A percentile compares a stretch with the other conserved stretches of the same genome.
phyloP scores from a whole-genome alignment of 2,888 invertebrate species.

The Odontomyia ornata region DNA sequence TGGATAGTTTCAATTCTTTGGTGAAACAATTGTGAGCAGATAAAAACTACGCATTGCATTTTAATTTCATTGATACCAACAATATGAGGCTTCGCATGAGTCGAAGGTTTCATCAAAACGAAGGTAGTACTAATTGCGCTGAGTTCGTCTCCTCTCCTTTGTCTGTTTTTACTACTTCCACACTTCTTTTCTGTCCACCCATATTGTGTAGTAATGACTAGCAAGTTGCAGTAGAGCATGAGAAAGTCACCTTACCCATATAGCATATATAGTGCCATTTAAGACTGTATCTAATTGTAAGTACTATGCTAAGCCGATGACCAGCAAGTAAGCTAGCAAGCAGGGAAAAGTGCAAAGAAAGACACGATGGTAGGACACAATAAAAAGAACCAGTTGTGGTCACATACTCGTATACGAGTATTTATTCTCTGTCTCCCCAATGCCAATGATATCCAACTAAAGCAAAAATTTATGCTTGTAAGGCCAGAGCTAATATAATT shows the following conservation, averaged over 20 bases:
- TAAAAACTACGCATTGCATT: too few relatives aligned
- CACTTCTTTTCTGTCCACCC: too few relatives aligned
- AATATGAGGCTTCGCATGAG: too few relatives aligned
- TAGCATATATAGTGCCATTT: background rate
- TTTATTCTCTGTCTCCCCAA: background rate
- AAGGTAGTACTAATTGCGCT: too few relatives aligned
- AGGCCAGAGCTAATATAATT: too few relatives aligned
- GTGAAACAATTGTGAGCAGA: too few relatives aligned
- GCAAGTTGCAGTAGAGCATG: slow-evolving; percentile 37
- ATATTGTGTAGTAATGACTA: slow-evolving; percentile 36
- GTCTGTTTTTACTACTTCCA: background rate
- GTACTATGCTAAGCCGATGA: background rate
- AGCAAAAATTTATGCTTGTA: too few relatives aligned
- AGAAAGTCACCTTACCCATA: slow-evolving; percentile 30
- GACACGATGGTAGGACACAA: background rate
- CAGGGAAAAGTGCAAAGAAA: too few relatives aligned
- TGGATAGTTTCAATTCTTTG: too few relatives aligned
- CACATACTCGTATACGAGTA: background rate
- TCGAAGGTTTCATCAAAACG: too few relatives aligned
- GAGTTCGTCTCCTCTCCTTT: background rate
- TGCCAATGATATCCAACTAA: background rate
- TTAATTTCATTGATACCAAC: too few relatives aligned
- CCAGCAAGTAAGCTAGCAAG: slow-evolving; percentile 3
- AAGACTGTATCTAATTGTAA: too few relatives aligned
- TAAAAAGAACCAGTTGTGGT: slow-evolving; percentile 37